Evolutionary conservation across 2,113 vertebrate genomes (phyloP).

Genomic region (Panthera tigris): DNA sequence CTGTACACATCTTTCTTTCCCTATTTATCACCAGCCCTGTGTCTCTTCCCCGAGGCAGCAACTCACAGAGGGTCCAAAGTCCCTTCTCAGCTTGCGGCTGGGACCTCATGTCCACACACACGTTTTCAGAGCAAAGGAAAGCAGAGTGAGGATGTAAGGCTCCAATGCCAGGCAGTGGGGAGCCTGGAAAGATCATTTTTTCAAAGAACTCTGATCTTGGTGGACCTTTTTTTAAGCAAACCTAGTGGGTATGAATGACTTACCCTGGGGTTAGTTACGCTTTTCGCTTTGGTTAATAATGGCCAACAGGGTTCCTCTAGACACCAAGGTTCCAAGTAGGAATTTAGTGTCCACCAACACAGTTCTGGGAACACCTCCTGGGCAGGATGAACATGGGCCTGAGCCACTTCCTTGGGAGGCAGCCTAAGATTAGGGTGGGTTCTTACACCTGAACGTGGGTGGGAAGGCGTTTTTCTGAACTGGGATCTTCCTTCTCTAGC

Average conservation of each 20-base stretch:
- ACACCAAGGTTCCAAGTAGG: neutral
- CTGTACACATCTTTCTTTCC: neutral
- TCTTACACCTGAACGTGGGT: neutral
- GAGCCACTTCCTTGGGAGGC: neutral
- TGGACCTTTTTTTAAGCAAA: constrained; percentile 37
- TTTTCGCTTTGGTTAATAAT: neutral
- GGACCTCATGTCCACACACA: constrained; percentile 65
- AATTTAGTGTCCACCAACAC: neutral
- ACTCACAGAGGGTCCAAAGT: constrained; percentile 50
- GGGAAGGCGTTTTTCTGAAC: neutral
- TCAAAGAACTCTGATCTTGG: constrained; percentile 31
- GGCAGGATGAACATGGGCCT: neutral
- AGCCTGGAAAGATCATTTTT: neutral
- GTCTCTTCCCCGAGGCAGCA: constrained; percentile 60
- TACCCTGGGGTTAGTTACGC: neutral
- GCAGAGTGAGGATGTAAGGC: constrained; percentile 32
- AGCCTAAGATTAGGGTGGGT: neutral
- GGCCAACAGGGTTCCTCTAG: neutral
- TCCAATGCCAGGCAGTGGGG: no score
- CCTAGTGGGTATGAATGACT: neutral
- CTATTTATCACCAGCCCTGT: neutral
- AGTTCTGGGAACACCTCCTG: neutral
- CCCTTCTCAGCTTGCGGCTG: constrained; percentile 34
- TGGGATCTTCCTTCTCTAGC: neutral
- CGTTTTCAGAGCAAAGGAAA: constrained; percentile 59